These are phyloP conservation scores for Temnopleurus reevesii DNA, from an alignment of 53 echinoderm and acorn worm genomes.

Conservation along the genomic window DNA sequence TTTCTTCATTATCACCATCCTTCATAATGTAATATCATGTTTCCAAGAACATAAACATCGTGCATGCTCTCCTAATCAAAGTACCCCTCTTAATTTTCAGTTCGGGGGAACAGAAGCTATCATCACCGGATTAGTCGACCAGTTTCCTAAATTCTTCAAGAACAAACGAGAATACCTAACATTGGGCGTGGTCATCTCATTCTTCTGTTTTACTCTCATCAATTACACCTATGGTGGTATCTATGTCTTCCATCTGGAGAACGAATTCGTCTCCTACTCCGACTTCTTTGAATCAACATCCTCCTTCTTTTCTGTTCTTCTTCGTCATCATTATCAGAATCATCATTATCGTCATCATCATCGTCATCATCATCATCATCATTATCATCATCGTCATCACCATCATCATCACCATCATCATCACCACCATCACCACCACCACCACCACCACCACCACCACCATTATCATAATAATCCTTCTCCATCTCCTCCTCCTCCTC, in stretches of 20 bases:
- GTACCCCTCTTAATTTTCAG: constrained; percentile 19
- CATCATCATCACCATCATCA: background rate
- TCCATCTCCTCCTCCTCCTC: too few relatives aligned
- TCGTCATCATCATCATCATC: background rate
- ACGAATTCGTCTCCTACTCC: too few relatives aligned
- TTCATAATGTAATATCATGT: background rate
- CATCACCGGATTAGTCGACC: constrained; percentile 79
- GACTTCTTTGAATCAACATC: too few relatives aligned
- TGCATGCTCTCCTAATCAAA: too few relatives aligned
- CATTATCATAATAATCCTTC: too few relatives aligned
- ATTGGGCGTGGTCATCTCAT: constrained; percentile 66
- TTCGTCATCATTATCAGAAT: too few relatives aligned
- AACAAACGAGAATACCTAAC: constrained; percentile 76
- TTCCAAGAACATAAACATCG: too few relatives aligned
- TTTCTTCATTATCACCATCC: background rate
- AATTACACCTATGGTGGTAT: constrained; percentile 92
- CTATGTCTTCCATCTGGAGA: constrained; percentile 79
- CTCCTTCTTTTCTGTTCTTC: too few relatives aligned
- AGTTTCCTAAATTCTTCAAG: constrained; percentile 72
- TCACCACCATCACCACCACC: too few relatives aligned
- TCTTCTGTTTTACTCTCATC: constrained; percentile 77
- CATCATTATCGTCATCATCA: too few relatives aligned
- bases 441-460: too few relatives aligned
- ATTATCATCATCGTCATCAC: background rate
- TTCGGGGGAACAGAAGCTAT: constrained; percentile 94